A percentile compares a stretch with the other conserved stretches of the same genome.
phyloP scores from a whole-genome alignment of 2,888 invertebrate species.

The Eueremaeus valkanovi region DNA sequence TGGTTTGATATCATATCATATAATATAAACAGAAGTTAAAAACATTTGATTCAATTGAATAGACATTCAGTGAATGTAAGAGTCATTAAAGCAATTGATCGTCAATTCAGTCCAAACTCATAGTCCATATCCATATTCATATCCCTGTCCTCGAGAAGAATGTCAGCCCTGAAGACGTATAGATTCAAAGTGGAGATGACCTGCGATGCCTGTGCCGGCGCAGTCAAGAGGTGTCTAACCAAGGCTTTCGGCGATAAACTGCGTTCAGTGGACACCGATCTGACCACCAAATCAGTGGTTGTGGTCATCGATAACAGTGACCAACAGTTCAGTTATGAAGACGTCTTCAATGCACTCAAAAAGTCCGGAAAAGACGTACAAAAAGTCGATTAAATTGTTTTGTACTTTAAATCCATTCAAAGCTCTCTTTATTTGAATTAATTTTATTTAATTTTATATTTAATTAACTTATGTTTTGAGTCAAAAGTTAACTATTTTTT shows the following conservation, averaged over 20 bases:
- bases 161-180: constrained; percentile 13
- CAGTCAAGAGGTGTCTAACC: constrained; percentile 31
- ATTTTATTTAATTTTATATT: not conserved
- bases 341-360: constrained; percentile 33
- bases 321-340: constrained; percentile 28
- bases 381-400: constrained; percentile 5
- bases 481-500: too few relatives aligned
- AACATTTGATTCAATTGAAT: too few relatives aligned
- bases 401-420: not conserved
- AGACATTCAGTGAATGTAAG: not conserved
- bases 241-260: constrained; percentile 38
- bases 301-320: not conserved
- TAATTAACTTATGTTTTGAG: not conserved
- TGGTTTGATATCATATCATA: too few relatives aligned
- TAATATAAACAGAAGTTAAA: too few relatives aligned
- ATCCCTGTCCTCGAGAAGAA: not conserved
- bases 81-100: too few relatives aligned
- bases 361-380: constrained; percentile 32
- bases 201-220: constrained; percentile 35
- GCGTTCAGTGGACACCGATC: constrained; percentile 29
- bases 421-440: not conserved
- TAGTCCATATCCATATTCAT: not conserved
- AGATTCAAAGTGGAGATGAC: constrained; percentile 38
- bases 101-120: too few relatives aligned
- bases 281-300: constrained; percentile 26